Evolutionary conservation across 2,113 vertebrate species (phyloP).

Genomic region (Prietella phreatophila): DNA sequence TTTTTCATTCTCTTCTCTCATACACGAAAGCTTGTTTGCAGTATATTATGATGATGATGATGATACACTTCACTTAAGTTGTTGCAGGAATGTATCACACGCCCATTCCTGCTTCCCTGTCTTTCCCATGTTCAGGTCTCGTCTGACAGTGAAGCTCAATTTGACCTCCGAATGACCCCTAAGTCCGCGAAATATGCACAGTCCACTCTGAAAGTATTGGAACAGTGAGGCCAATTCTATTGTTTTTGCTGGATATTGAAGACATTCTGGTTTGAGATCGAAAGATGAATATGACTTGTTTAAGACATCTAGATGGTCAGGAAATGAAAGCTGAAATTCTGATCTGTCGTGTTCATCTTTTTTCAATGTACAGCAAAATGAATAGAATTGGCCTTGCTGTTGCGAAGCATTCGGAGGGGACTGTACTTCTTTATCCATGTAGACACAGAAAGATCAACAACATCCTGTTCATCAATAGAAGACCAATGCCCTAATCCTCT

Average conservation of each 20-base stretch:
- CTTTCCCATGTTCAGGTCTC: neutral
- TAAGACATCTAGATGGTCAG: too few relatives aligned
- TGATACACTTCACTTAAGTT: neutral
- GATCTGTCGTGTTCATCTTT: too few relatives aligned
- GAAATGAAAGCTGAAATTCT: too few relatives aligned
- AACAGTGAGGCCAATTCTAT: too few relatives aligned
- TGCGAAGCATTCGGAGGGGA: too few relatives aligned
- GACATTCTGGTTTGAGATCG: too few relatives aligned
- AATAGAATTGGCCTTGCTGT: too few relatives aligned
- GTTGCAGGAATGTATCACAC: neutral
- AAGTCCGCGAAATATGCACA: neutral
- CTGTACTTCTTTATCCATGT: neutral
- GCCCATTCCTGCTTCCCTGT: neutral
- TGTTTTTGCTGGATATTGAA: too few relatives aligned
- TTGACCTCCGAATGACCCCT: neutral
- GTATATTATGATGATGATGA: neutral
- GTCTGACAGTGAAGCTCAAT: neutral
- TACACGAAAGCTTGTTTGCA: neutral
- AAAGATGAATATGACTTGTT: too few relatives aligned
- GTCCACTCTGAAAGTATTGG: too few relatives aligned
- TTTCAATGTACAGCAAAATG: too few relatives aligned
- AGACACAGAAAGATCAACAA: conserved; percentile 45
- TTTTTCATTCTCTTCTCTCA: neutral
- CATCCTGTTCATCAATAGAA: conserved; percentile 69
- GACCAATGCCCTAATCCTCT: conserved; percentile 70